These are phyloP conservation scores for Whitmania pigra DNA, from an alignment of 1,140 invertebrate species.

Conservation along the genomic window DNA sequence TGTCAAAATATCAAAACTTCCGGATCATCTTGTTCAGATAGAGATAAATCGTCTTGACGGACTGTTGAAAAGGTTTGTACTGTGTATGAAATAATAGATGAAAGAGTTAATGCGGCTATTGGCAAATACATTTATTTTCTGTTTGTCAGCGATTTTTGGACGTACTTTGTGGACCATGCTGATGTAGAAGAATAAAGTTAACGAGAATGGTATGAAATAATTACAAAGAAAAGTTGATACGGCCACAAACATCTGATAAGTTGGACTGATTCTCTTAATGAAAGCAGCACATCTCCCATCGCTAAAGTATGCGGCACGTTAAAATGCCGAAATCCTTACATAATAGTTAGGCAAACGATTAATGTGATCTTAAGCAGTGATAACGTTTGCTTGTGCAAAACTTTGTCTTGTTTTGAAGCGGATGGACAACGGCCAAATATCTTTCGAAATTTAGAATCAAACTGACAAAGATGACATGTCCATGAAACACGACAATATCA, in stretches of 20 bases:
- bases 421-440: slow-evolving; percentile 23
- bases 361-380: not conserved
- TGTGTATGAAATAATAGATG: slow-evolving; percentile 21
- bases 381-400: not conserved
- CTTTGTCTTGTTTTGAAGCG: slow-evolving; percentile 13
- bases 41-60: no score
- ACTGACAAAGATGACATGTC: slow-evolving; percentile 20
- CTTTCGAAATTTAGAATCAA: slow-evolving; percentile 21
- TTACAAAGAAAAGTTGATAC: no score
- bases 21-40: no score
- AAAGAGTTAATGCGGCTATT: slow-evolving; percentile 25
- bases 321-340: not conserved
- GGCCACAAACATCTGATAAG: no score
- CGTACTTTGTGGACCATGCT: no score
- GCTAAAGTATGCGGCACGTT: slow-evolving; percentile 8
- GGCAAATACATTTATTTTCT: not conserved
- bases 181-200: no score
- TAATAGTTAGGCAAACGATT: not conserved
- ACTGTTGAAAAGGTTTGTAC: slow-evolving; percentile 17
- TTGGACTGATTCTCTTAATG: no score
- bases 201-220: no score
- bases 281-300: no score
- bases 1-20: no score
- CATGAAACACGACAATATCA: slow-evolving; percentile 14
- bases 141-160: no score